Conservation (phyloP, 2,113 vertebrate genomes). For the Eudorcas thomsonii region DNA sequence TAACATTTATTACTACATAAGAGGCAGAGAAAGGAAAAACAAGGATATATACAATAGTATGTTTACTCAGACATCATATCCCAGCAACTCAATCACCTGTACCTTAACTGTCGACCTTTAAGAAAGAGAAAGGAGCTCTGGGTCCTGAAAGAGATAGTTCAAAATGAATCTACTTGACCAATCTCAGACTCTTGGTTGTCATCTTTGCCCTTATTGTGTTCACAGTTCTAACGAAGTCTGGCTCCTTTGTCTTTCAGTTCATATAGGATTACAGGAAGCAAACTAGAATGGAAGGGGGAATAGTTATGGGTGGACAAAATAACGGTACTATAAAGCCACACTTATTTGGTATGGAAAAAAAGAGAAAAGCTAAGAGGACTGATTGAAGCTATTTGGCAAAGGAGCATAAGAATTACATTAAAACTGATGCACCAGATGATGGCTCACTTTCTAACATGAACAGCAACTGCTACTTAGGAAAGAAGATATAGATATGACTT, state of each 20-base stretch:
- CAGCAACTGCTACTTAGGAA: neutral
- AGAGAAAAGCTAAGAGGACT: neutral
- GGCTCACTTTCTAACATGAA: neutral
- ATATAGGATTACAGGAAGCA: neutral
- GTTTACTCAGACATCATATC: neutral
- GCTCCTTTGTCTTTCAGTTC: slow-evolving; percentile 17
- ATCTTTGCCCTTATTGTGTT: neutral
- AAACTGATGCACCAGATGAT: neutral
- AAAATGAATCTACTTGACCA: neutral
- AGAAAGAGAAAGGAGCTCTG: neutral
- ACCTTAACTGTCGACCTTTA: neutral
- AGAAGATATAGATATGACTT: neutral
- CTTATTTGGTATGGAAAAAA: neutral
- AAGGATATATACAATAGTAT: neutral
- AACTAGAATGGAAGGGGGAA: neutral
- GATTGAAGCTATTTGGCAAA: neutral
- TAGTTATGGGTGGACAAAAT: neutral
- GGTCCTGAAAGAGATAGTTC: neutral
- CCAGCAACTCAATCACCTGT: neutral
- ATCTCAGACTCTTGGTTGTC: neutral
- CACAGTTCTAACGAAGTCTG: neutral
- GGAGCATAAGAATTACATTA: neutral
- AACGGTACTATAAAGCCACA: neutral
- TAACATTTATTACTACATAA: neutral
- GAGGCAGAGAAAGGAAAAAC: neutral